phyloP scores from a whole-genome alignment of 2,797 vertebrate genomes.

The Microctenopoma lineatum region DNA sequence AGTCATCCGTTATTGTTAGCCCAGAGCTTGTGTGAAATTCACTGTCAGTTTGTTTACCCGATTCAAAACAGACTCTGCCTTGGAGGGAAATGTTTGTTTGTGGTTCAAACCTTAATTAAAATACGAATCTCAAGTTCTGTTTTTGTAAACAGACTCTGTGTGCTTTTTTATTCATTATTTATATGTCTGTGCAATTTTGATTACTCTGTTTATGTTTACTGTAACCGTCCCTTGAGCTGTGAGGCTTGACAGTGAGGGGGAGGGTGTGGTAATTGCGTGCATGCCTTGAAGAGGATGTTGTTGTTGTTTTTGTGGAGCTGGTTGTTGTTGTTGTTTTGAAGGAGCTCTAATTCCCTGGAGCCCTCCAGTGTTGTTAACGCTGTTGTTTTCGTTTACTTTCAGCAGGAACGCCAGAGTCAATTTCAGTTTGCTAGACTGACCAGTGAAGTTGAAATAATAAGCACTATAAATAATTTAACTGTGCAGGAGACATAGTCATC shows the following conservation, averaged over 20 bases:
- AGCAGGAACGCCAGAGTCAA: slow-evolving; percentile 36
- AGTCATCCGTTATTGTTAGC: slow-evolving; percentile 90
- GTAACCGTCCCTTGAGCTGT: slow-evolving; percentile 82
- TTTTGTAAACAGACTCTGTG: slow-evolving; percentile 83
- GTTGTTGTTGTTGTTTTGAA: slow-evolving; percentile 77
- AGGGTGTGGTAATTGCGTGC: slow-evolving; percentile 74
- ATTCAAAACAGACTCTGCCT: slow-evolving; percentile 87
- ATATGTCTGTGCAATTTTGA: slow-evolving; percentile 85
- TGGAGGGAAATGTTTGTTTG: slow-evolving; percentile 90
- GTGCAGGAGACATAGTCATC: not conserved
- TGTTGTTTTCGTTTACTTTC: slow-evolving; percentile 60
- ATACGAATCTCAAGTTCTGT: slow-evolving; percentile 84
- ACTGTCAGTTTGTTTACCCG: slow-evolving; percentile 90
- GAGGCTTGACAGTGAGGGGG: slow-evolving; percentile 71
- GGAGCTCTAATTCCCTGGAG: slow-evolving; percentile 66
- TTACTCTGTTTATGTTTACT: slow-evolving; percentile 87
- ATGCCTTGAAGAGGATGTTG: slow-evolving; percentile 72
- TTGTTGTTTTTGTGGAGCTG: slow-evolving; percentile 66
- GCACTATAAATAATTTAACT: slow-evolving; percentile 1
- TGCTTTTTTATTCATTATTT: slow-evolving; percentile 85
- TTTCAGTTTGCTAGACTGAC: slow-evolving; percentile 35
- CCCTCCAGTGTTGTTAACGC: slow-evolving; percentile 43
- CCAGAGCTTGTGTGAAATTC: slow-evolving; percentile 87
- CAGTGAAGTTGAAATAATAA: slow-evolving; percentile 31
- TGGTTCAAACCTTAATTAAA: slow-evolving; percentile 89